phyloP scores from a whole-genome alignment of 23 tunicate species.

The Diplosoma virens region DNA sequence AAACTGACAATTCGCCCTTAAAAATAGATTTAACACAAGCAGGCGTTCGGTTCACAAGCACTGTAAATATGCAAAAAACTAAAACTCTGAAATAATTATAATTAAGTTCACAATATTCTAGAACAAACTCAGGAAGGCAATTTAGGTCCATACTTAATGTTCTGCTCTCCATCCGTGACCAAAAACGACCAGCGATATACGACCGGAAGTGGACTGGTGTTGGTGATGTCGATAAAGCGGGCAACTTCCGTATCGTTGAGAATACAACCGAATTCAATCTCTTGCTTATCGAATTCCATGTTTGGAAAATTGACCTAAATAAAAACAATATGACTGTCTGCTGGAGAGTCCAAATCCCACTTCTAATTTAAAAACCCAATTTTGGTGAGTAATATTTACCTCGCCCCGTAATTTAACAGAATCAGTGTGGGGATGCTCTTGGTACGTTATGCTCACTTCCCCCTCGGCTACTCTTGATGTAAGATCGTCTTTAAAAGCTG shows the following conservation, averaged over 20 bases:
- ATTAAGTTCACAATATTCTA: too few species aligned
- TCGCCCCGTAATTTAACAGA: slow-evolving; percentile 68
- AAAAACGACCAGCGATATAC: slow-evolving; percentile 88
- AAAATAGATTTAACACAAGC: too few species aligned
- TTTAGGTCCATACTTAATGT: slow-evolving; percentile 70
- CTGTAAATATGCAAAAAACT: too few species aligned
- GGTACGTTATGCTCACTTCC: slow-evolving; percentile 67
- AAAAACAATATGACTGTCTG: background rate
- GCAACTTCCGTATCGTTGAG: slow-evolving; percentile 97
- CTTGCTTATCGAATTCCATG: slow-evolving; percentile 66
- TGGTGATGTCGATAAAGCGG: slow-evolving; percentile 70
- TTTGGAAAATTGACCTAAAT: slow-evolving; percentile 93
- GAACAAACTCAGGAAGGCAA: too few species aligned
- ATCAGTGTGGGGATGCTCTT: slow-evolving; percentile 88
- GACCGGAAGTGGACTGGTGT: slow-evolving; percentile 88
- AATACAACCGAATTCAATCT: slow-evolving; percentile 93
- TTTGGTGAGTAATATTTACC: slow-evolving; percentile 32
- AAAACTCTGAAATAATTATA: too few species aligned
- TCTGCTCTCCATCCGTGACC: slow-evolving; percentile 87
- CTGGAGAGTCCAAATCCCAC: too few species aligned
- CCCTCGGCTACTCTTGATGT: slow-evolving; percentile 78
- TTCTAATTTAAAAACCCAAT: background rate
- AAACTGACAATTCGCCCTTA: too few species aligned
- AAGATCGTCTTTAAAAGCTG: slow-evolving; percentile 77
- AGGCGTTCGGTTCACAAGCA: too few species aligned